These are phyloP conservation scores for Bubo scandiacus DNA, from an alignment of 2,113 vertebrate species.

Conservation along the genomic window DNA sequence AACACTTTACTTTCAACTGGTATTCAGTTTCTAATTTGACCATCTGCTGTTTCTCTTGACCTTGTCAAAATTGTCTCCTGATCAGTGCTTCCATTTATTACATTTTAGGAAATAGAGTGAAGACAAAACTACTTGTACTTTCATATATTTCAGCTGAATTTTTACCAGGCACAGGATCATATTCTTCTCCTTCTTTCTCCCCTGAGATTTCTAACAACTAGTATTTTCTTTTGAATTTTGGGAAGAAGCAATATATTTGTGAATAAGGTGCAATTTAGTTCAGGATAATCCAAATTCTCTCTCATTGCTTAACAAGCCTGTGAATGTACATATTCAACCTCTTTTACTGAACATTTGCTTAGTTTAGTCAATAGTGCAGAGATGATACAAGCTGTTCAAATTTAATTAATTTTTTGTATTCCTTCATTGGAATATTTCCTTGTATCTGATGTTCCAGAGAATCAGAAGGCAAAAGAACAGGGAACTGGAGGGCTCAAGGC, in stretches of 20 bases:
- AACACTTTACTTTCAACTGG: background rate
- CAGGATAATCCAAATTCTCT: background rate
- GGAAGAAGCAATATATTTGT: background rate
- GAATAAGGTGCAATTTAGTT: background rate
- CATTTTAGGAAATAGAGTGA: background rate
- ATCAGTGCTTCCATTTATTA: background rate
- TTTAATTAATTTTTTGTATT: constrained; percentile 29
- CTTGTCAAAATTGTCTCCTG: background rate
- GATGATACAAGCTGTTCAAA: background rate
- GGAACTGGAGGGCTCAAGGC: background rate
- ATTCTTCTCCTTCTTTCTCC: background rate
- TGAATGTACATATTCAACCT: background rate
- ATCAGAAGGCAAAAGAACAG: constrained; percentile 12
- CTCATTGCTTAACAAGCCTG: background rate
- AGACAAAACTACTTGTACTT: background rate
- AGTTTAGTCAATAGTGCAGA: background rate
- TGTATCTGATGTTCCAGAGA: constrained; percentile 26
- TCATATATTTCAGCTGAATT: background rate
- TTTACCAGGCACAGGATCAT: background rate
- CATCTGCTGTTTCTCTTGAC: background rate
- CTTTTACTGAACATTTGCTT: background rate
- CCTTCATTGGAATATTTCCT: background rate
- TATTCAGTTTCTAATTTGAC: background rate
- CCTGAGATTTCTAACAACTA: background rate
- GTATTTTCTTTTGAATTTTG: background rate